phyloP scores from a whole-genome alignment of 2,113 vertebrate species.

The Morone saxatilis region DNA sequence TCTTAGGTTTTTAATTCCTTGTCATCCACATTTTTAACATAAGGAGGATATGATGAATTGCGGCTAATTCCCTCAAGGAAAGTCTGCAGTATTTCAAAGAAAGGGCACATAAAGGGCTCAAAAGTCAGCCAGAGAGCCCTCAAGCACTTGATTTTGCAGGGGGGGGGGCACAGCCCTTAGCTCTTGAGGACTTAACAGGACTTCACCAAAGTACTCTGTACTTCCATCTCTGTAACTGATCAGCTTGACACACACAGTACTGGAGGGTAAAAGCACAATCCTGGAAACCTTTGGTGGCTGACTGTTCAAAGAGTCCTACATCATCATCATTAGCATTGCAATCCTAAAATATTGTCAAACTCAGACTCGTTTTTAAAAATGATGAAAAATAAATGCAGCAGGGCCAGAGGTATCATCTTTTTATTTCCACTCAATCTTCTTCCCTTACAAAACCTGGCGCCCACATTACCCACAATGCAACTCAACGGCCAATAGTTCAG shows the following conservation, averaged over 20 bases:
- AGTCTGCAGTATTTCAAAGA: conserved; percentile 16
- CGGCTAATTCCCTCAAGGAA: not conserved
- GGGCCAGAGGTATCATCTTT: not conserved
- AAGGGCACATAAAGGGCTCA: not conserved
- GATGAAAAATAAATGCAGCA: not conserved
- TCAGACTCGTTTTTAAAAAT: too few relatives aligned
- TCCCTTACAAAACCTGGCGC: not conserved
- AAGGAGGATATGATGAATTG: not conserved
- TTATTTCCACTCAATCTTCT: not conserved
- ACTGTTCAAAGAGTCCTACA: not conserved
- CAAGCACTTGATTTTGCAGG: conserved; percentile 23
- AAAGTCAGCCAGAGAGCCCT: conserved; percentile 15
- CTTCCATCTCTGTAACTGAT: not conserved
- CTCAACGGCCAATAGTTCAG: not conserved
- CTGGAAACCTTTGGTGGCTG: not conserved
- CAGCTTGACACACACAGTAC: not conserved
- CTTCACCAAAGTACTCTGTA: conserved; percentile 15
- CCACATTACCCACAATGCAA: not conserved
- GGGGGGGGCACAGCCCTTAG: not conserved
- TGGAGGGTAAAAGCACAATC: not conserved
- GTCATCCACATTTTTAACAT: not conserved
- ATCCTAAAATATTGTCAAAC: too few relatives aligned
- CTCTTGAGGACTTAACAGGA: conserved; percentile 4
- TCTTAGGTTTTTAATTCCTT: not conserved
- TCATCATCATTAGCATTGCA: not conserved